Evolutionary conservation across 2,797 vertebrate species (phyloP).

Genomic region (Pseudochirops cupreus): DNA sequence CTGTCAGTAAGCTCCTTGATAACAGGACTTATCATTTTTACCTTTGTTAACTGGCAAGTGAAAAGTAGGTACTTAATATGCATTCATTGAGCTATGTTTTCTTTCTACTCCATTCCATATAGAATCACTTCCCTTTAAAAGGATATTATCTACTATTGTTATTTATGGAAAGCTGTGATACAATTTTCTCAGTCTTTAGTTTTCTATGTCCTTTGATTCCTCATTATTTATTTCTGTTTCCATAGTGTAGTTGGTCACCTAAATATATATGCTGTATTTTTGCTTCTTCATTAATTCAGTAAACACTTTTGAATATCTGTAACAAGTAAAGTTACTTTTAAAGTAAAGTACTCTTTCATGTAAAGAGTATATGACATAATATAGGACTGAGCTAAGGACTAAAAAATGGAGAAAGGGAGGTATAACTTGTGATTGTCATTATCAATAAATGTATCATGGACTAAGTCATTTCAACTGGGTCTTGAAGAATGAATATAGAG

Average conservation of each 20-base stretch:
- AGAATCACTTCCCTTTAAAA: too few relatives aligned
- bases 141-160: too few relatives aligned
- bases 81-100: too few relatives aligned
- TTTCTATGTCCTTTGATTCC: neutral
- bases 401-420: too few relatives aligned
- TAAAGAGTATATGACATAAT: neutral
- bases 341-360: neutral
- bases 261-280: neutral
- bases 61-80: too few relatives aligned
- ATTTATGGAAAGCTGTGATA: too few relatives aligned
- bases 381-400: neutral
- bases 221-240: neutral
- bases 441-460: neutral
- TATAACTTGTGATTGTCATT: neutral
- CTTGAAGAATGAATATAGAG: neutral
- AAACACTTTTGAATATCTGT: neutral
- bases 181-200: neutral
- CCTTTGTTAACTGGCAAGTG: too few relatives aligned
- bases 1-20: too few relatives aligned
- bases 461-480: neutral
- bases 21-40: too few relatives aligned
- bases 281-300: neutral
- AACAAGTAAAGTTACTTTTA: neutral
- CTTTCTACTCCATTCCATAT: too few relatives aligned
- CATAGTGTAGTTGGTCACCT: too few relatives aligned